These are phyloP conservation scores for Apotomis turbidana DNA, from an alignment of 2,888 invertebrate species.

Conservation along the genomic window DNA sequence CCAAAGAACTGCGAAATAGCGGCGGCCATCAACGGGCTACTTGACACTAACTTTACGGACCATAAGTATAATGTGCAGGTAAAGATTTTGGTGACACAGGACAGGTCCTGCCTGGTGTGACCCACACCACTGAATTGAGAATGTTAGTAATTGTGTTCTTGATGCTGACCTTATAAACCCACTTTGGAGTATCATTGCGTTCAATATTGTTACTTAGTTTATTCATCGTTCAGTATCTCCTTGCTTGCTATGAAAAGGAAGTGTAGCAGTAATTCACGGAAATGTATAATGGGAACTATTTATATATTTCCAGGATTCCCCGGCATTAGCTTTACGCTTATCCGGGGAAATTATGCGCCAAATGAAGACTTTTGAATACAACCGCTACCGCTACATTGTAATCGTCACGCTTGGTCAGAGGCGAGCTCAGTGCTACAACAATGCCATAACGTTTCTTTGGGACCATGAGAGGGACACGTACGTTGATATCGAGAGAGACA, in stretches of 20 bases:
- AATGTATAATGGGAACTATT: too few species aligned
- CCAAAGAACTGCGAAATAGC: slow-evolving; percentile 56
- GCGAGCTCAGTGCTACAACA: slow-evolving; percentile 71
- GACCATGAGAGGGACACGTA: slow-evolving; percentile 66
- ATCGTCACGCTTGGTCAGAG: slow-evolving; percentile 70
- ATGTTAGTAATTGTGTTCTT: too few species aligned
- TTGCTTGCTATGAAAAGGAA: too few species aligned
- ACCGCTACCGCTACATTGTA: slow-evolving; percentile 66
- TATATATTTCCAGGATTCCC: slow-evolving; percentile 26
- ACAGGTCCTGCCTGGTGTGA: too few species aligned
- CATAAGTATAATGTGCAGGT: slow-evolving; percentile 70
- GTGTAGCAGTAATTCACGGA: too few species aligned
- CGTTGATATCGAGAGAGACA: slow-evolving; percentile 58
- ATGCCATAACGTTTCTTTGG: slow-evolving; percentile 72
- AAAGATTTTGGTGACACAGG: slow-evolving; percentile 8
- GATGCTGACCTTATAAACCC: too few species aligned
- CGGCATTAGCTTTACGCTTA: slow-evolving; percentile 20
- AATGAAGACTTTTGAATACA: slow-evolving; percentile 61
- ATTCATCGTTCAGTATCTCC: too few species aligned
- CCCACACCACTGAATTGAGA: too few species aligned
- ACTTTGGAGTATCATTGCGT: too few species aligned
- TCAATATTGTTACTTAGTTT: too few species aligned
- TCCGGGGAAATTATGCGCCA: slow-evolving; percentile 63
- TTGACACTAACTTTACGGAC: slow-evolving; percentile 62
- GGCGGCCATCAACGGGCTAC: slow-evolving; percentile 50